Base-by-base conservation (phyloP, 1,140 invertebrate genomes). In the Pogonomyrmex barbatus region DNA sequence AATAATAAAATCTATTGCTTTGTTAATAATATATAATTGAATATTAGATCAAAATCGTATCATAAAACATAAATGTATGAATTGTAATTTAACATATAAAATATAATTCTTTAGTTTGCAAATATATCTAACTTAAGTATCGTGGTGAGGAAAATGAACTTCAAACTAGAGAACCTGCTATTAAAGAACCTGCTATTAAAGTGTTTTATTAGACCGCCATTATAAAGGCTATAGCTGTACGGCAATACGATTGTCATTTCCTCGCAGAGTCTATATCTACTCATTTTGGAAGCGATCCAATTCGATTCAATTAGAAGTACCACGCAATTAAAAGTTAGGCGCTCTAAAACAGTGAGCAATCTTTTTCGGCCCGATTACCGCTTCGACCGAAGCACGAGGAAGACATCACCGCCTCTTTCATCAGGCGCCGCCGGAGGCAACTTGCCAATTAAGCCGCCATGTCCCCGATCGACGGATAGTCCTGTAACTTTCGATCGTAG, bases 361-460 rank as follows among this genome's bases (percentile, higher is more conserved):
- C 68, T 83, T 83, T 83, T 83, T 75, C 52, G 30, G 45, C 42
- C 68, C 79, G 79, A 83, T 83, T 52, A 54, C 36, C 45, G 87
- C 58, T 63, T 83, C 78, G 88, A 89, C 70, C 84, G 76, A 70
- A 89, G 88, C 68, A 76, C 62, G 6, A 60, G 42, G 47, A 89
- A 90, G 89, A 90, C 75, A 84, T 84, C 67, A 70, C 73, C 79
- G 54, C 56, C 68, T 89, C 75, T 90, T 90, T 87, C 88, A 89
- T 90, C 85, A 68, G 63, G 89, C 45, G 36, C 60, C 42, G 56
- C 67, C 78, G 75, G 85, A 60, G 79, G 78, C 88, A 89, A 90
- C 88, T 87, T 89, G 89, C 88, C 89, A 90, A 90, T 90, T 87
- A 89, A 73, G 65, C 71, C 68, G 47, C 42, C 68, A 67, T 79